phyloP scores from a whole-genome alignment of 2,888 invertebrate species.

The Choreutis nemorana region DNA sequence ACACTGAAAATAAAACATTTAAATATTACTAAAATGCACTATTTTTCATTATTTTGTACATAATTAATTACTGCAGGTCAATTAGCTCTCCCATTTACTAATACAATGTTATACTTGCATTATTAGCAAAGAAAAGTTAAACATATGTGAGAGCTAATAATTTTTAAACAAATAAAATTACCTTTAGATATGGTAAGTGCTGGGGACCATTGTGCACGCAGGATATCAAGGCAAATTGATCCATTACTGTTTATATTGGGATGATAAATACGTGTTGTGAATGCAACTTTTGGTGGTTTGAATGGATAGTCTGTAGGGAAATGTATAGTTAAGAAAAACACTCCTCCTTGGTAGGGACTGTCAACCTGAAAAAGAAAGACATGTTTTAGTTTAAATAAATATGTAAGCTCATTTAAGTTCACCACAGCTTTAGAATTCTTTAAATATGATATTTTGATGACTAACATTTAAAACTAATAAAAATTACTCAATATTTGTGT shows the following conservation, averaged over 20 bases:
- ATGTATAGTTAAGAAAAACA: slow-evolving; percentile 99
- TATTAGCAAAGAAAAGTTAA: no score
- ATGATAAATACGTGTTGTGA: slow-evolving; percentile 99
- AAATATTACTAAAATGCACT: no score
- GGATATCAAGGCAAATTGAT: slow-evolving; percentile 99
- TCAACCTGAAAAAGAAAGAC: slow-evolving; percentile 82
- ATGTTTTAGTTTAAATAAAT: no score
- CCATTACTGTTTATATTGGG: slow-evolving; percentile 99
- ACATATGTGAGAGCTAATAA: background rate
- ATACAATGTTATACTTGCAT: no score
- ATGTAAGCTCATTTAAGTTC: no score
- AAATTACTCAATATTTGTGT: no score
- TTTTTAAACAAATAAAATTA: no score
- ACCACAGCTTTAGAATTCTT: no score
- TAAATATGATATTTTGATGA: no score
- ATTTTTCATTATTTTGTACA: no score
- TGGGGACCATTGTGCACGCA: slow-evolving; percentile 99
- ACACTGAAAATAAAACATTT: slow-evolving; percentile 75
- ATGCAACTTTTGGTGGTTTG: slow-evolving; percentile 99
- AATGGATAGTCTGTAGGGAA: slow-evolving; percentile 99
- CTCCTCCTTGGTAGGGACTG: slow-evolving; percentile 99
- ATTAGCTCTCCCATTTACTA: background rate
- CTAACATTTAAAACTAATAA: no score
- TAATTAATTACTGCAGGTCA: slow-evolving; percentile 3
- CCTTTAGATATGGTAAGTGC: slow-evolving; percentile 99